Conservation (phyloP, 2,888 invertebrate genomes). For the Tupiocoris notatus region DNA sequence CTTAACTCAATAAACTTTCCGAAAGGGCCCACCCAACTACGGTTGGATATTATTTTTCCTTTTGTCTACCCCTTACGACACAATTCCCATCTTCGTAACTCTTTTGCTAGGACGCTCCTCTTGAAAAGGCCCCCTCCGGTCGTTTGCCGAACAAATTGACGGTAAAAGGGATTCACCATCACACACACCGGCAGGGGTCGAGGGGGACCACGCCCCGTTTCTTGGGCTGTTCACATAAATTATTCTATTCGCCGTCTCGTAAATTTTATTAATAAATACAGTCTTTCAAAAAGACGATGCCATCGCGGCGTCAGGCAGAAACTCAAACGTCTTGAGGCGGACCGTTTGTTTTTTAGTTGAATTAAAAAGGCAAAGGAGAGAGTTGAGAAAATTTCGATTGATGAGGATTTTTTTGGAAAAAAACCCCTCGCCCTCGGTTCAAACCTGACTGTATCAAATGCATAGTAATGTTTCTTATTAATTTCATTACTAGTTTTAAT, state of each 20-base stretch:
- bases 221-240: conserved; percentile 18
- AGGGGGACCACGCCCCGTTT: conserved; percentile 29
- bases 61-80: no score
- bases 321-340: neutral
- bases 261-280: conserved; percentile 36
- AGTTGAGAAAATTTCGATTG: neutral
- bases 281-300: neutral
- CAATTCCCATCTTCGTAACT: no score
- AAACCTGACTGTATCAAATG: no score
- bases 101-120: no score
- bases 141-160: conserved; percentile 40
- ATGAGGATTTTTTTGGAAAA: neutral
- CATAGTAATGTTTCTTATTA: no score
- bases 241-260: conserved; percentile 25
- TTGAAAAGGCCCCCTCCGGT: conserved; percentile 23
- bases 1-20: conserved; percentile 32
- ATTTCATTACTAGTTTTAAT: no score
- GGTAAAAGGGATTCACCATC: conserved; percentile 31
- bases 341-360: neutral
- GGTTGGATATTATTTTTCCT: conserved; percentile 23
- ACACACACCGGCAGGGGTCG: neutral
- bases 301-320: neutral
- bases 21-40: conserved; percentile 12
- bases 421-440: no score
- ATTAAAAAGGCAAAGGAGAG: neutral